Conservation (phyloP, 2,113 vertebrate species). For the Malurus cyaneus region DNA sequence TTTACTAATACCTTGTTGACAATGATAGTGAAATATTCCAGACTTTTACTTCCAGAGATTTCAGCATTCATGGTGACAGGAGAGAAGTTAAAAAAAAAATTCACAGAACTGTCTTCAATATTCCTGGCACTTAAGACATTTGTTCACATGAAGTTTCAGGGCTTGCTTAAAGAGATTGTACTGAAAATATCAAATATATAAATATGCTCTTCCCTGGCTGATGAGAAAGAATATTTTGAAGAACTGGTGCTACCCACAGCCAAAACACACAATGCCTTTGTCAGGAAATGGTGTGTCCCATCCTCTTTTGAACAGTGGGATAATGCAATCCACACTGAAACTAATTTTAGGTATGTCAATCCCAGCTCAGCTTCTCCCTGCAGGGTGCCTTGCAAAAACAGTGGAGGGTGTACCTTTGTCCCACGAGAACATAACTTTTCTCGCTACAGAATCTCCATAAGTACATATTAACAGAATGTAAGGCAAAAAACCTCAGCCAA, state of each 20-base stretch:
- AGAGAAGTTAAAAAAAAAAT: not conserved
- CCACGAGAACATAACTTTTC: not conserved
- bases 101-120: not conserved
- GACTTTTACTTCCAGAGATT: slow-evolving; percentile 29
- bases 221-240: not conserved
- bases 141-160: not conserved
- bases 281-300: not conserved
- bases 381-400: not conserved
- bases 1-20: slow-evolving; percentile 45
- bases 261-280: not conserved
- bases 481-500: not conserved
- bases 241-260: not conserved
- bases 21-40: slow-evolving; percentile 11
- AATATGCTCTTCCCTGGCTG: not conserved
- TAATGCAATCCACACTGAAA: not conserved
- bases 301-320: not conserved
- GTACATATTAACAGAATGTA: not conserved
- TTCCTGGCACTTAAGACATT: not conserved
- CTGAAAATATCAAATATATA: not conserved
- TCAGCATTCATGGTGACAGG: not conserved
- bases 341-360: not conserved
- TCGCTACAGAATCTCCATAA: not conserved
- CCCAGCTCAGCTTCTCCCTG: not conserved
- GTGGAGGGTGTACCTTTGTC: not conserved
- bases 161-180: not conserved